Evolutionary conservation across 2,113 vertebrate species (phyloP), one percentile per base, ranked within the genome.

Genomic region (Motacilla alba): DNA sequence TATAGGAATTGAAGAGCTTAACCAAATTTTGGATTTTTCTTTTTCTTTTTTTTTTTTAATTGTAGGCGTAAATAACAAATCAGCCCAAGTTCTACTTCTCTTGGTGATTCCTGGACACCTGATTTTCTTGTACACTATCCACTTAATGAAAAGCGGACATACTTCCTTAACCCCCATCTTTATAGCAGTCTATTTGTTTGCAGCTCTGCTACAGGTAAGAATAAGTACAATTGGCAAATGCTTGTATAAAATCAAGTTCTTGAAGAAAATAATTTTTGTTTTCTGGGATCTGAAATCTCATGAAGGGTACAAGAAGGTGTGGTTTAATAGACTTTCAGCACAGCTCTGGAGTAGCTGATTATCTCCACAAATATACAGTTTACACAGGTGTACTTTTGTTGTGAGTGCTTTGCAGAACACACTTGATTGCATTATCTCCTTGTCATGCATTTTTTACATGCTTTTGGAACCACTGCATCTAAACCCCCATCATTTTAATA

Each of bases 101-200:
- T 86, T 99, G 93, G 98, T 99, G 82, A 94, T 99, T 93, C 99
- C 99, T 2, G 99, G 99, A 91, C 99, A 99, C 78, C 94, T 99
- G 79, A 99, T 99, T 96, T 99, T 99, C 98, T 98, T 99, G 80
- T 99, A 99, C 89, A 99, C 98, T 11, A 99, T 99, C 89, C 99
- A 99, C 94, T 93, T 99, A 97, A 99, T 99, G 99, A 99, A 99
- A 93, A 99, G 99, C 0, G 99, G 99, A 53, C 99, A 99, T 86
- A 99, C 99, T 68, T 99, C 99, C 20, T 97, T 99, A 93, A 99
- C 99, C 1, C 97, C 98, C 28, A 98, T 99, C 97, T 99, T 99
- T 24, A 98, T 99, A 83, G 97, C 97, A 1, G 99, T 99, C 0
- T 99, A 99, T 96, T 97, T 99, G 87, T 97, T 99, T 91, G 98